Evolutionary conservation across 2,797 vertebrate genomes (phyloP).

Genomic region (Chloroceryle amazona): DNA sequence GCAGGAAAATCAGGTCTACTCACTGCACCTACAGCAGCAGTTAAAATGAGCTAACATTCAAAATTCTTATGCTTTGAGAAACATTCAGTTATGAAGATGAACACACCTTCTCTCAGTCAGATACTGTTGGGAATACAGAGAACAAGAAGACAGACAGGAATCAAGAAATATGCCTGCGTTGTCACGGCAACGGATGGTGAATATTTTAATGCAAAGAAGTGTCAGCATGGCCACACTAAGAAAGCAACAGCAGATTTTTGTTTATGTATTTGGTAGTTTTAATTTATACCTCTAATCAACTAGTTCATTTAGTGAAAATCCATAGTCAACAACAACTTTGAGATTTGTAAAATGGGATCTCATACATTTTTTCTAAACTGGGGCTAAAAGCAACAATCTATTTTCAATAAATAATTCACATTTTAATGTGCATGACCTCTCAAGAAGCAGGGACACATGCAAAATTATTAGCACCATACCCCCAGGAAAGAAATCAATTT

Average conservation of each 20-base stretch:
- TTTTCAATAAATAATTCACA: not conserved
- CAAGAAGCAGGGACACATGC: not conserved
- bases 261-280: not conserved
- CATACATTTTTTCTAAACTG: not conserved
- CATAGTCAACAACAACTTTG: not conserved
- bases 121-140: not conserved
- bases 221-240: not conserved
- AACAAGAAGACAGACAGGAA: not conserved
- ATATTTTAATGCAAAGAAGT: not conserved
- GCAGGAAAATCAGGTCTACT: not conserved
- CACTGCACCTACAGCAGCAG: not conserved
- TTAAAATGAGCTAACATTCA: not conserved
- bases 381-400: not conserved
- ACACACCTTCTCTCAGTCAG: not conserved
- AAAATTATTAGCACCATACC: not conserved
- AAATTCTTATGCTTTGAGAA: not conserved
- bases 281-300: not conserved
- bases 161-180: not conserved
- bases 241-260: not conserved
- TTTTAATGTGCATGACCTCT: fast-evolving
- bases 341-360: not conserved
- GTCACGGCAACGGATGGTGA: not conserved
- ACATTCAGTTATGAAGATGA: not conserved
- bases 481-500: not conserved
- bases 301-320: not conserved